A percentile compares a stretch with the other conserved stretches of the same genome.
These are phyloP conservation scores for Platichthys flesus DNA, from an alignment of 2,113 vertebrate species.

Conservation along the genomic window DNA sequence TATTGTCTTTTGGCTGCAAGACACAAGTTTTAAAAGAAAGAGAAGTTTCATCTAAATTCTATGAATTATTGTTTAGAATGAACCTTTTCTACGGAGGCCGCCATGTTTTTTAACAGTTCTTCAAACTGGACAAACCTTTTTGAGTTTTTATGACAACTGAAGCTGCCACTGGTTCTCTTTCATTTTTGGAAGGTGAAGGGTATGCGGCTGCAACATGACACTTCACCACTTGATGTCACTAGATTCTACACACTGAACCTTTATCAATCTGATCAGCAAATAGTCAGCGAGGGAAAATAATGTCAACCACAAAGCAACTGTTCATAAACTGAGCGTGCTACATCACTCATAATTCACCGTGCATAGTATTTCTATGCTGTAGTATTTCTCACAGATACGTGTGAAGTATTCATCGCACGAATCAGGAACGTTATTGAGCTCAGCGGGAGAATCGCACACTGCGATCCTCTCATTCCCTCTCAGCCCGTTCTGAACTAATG, in stretches of 20 bases:
- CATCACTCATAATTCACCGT: conserved; percentile 1
- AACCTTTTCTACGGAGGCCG: no score
- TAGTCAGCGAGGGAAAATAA: neutral
- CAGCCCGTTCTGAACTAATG: conserved; percentile 59
- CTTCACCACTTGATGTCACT: no score
- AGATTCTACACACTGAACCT: neutral
- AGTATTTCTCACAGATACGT: conserved; percentile 29
- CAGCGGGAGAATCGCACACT: conserved; percentile 41
- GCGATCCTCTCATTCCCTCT: conserved; percentile 56
- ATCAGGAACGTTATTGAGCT: conserved; percentile 37
- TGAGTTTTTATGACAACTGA: no score
- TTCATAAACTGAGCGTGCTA: neutral
- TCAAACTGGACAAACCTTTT: no score
- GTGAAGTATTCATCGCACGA: conserved; percentile 43
- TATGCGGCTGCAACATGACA: no score
- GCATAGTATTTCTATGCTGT: neutral
- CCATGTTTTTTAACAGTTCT: no score
- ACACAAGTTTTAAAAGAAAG: no score
- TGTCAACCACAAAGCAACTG: neutral
- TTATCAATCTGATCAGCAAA: conserved; percentile 1
- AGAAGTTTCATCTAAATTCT: no score
- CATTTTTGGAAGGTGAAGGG: no score
- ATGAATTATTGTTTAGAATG: no score
- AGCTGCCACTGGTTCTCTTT: no score
- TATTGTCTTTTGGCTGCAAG: neutral